Conservation (phyloP, 2,888 invertebrate species). For the Encarsia formosa region DNA sequence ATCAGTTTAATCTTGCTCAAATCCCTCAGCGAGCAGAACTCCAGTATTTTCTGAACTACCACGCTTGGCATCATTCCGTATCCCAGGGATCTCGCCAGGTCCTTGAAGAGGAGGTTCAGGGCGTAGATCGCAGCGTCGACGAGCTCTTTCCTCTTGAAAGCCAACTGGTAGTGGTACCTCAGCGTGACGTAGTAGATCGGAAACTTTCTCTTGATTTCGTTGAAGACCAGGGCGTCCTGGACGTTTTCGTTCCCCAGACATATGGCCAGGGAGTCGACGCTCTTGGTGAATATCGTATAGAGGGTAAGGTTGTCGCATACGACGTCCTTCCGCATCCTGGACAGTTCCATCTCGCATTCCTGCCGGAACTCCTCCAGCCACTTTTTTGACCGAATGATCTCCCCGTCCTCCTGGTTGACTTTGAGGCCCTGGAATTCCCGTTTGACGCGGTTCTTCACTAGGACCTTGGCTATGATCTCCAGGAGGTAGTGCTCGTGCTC, state of each 20-base stretch:
- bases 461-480: neutral
- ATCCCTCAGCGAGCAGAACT: slow-evolving; percentile 1
- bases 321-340: slow-evolving; percentile 3
- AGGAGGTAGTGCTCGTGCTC: neutral
- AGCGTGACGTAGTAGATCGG: slow-evolving; percentile 8
- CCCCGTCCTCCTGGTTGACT: neutral
- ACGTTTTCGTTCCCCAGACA: slow-evolving; percentile 3
- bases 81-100: neutral
- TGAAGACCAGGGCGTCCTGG: neutral
- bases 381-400: neutral
- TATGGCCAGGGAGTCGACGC: neutral
- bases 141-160: slow-evolving; percentile 4
- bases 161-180: slow-evolving; percentile 6
- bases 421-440: neutral
- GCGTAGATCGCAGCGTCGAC: neutral
- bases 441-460: slow-evolving; percentile 1
- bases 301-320: slow-evolving; percentile 3
- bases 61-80: slow-evolving; percentile 2
- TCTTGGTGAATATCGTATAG: neutral
- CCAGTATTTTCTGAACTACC: slow-evolving; percentile 4
- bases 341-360: neutral
- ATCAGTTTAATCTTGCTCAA: slow-evolving; percentile 4
- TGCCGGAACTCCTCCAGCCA: neutral
- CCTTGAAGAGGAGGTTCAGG: neutral
- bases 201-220: neutral